phyloP scores from a whole-genome alignment of 1,140 invertebrate genomes.

The Nasonia vitripennis region DNA sequence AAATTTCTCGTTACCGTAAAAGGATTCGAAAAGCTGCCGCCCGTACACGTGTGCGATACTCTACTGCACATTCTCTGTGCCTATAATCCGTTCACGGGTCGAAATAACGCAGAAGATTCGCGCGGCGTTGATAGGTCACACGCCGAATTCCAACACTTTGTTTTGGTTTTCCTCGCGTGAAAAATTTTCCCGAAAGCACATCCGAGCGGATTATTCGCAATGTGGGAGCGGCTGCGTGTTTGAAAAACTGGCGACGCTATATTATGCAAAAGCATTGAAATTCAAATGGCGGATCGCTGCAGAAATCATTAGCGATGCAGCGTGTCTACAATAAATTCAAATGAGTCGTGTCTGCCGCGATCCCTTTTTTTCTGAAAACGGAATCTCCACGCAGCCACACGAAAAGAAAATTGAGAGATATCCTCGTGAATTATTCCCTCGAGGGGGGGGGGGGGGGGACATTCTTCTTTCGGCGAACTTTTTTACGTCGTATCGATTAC shows the following conservation, averaged over 20 bases:
- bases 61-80: not conserved
- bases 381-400: not conserved
- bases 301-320: not conserved
- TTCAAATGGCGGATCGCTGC: not conserved
- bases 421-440: not conserved
- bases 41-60: not conserved
- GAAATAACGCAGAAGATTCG: slow-evolving; percentile 4
- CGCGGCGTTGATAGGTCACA: not conserved
- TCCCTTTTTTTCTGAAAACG: too few relatives aligned
- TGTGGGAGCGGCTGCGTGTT: not conserved
- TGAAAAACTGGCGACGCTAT: not conserved
- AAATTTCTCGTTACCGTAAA: slow-evolving; percentile 28
- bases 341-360: not conserved
- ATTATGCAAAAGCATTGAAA: not conserved
- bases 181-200: slow-evolving; percentile 10
- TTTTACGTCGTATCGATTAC: not conserved
- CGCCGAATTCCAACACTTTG: not conserved
- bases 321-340: not conserved
- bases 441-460: too few relatives aligned
- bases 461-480: not conserved
- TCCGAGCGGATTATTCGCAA: not conserved
- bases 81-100: not conserved
- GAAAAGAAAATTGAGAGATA: not conserved
- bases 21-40: slow-evolving; percentile 7
- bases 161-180: not conserved